These are phyloP conservation scores for Acanthornis magna DNA, from an alignment of 2,797 vertebrate genomes.

Conservation along the genomic window DNA sequence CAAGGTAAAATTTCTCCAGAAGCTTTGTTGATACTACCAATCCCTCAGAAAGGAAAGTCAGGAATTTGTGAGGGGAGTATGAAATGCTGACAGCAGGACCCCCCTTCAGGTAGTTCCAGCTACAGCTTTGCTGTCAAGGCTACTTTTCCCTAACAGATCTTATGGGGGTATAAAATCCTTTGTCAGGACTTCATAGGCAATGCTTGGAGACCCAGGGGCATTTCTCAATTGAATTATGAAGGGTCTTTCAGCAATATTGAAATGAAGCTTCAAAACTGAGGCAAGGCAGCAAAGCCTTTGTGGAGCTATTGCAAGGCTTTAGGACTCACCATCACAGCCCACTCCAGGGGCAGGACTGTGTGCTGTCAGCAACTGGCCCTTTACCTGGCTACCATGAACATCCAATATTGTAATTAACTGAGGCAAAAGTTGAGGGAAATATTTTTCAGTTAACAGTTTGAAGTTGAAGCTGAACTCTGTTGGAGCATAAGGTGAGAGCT, in stretches of 20 bases:
- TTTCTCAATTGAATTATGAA: not conserved
- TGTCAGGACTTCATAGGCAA: not conserved
- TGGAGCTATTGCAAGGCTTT: not conserved
- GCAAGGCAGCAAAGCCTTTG: not conserved
- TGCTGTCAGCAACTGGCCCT: not conserved
- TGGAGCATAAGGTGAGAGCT: not conserved
- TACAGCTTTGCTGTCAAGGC: not conserved
- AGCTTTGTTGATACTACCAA: not conserved
- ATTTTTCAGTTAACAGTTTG: not conserved
- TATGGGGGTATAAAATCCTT: not conserved
- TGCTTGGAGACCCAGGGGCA: not conserved
- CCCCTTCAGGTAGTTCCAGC: not conserved
- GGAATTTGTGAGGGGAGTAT: not conserved
- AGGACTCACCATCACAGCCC: not conserved
- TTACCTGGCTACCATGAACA: not conserved
- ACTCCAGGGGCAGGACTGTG: not conserved
- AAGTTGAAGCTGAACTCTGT: not conserved
- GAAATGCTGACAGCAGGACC: not conserved
- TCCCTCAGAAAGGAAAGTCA: not conserved
- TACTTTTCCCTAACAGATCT: not conserved
- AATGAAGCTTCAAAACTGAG: not conserved
- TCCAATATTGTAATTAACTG: not conserved
- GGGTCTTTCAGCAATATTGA: not conserved
- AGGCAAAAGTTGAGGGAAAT: not conserved
- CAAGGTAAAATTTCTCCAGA: not conserved